phyloP scores from a whole-genome alignment of 2,888 invertebrate species.

The Oeneis ivallda region DNA sequence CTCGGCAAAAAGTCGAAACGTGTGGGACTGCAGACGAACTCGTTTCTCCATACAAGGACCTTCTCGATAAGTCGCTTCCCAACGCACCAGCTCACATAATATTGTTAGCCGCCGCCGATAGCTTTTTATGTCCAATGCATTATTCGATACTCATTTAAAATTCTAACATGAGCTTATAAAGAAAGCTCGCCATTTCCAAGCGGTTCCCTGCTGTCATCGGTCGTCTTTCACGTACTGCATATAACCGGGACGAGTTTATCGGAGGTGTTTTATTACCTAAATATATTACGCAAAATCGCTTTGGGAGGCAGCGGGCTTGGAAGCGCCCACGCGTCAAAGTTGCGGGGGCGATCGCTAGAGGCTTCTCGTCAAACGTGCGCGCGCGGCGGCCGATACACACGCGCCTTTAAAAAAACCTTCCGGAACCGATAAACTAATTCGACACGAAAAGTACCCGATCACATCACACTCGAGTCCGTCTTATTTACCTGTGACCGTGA shows the following conservation, averaged over 20 bases:
- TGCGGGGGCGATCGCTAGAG: constrained; percentile 73
- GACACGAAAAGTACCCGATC: constrained; percentile 44
- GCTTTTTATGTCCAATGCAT: constrained; percentile 81
- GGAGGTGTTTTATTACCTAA: constrained; percentile 59
- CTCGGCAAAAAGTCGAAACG: constrained; percentile 77
- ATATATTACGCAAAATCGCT: constrained; percentile 78
- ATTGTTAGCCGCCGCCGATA: constrained; percentile 79
- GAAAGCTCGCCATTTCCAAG: constrained; percentile 77
- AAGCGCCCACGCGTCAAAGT: constrained; percentile 73
- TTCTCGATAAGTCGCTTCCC: constrained; percentile 74
- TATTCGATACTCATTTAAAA: constrained; percentile 82
- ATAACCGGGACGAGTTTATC: constrained; percentile 39
- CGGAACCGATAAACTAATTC: constrained; percentile 47
- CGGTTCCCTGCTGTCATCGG: constrained; percentile 72
- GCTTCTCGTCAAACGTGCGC: constrained; percentile 76
- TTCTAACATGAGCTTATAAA: constrained; percentile 80
- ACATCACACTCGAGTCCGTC: constrained; percentile 38
- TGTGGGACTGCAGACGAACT: constrained; percentile 80
- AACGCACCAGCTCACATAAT: constrained; percentile 79
- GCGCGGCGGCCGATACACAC: constrained; percentile 74
- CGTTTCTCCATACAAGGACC: constrained; percentile 79
- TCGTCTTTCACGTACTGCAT: constrained; percentile 49
- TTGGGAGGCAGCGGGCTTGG: constrained; percentile 61
- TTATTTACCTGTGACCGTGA: constrained; percentile 39
- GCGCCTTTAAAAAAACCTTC: constrained; percentile 49